phyloP scores from a whole-genome alignment of 2,797 vertebrate species.

The Nannoperca obscura region DNA sequence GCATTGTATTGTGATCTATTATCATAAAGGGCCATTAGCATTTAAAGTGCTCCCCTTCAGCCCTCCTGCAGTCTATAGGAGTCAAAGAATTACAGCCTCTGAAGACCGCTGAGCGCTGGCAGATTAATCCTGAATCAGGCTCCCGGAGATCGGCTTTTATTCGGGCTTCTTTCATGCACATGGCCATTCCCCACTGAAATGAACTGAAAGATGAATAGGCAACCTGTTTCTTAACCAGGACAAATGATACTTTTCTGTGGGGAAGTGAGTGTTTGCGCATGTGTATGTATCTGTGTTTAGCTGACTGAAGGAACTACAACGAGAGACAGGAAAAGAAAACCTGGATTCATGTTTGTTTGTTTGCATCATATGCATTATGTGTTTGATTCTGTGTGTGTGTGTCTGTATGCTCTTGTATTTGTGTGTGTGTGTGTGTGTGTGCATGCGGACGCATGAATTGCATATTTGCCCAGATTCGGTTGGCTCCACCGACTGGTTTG shows the following conservation, averaged over 20 bases:
- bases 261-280: constrained; percentile 14
- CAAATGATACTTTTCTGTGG: constrained; percentile 44
- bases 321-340: constrained; percentile 57
- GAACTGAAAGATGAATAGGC: constrained; percentile 67
- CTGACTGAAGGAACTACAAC: constrained; percentile 49
- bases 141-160: constrained; percentile 73
- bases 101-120: constrained; percentile 67
- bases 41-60: constrained; percentile 80
- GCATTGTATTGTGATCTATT: constrained; percentile 75
- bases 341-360: constrained; percentile 78
- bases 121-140: constrained; percentile 76
- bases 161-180: constrained; percentile 60
- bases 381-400: constrained; percentile 61
- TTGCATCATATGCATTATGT: constrained; percentile 75
- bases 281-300: constrained; percentile 28
- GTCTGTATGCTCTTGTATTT: constrained; percentile 1
- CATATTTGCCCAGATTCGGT: constrained; percentile 81
- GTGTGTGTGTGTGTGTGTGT: constrained; percentile 16
- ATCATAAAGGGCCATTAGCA: constrained; percentile 80
- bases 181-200: constrained; percentile 67
- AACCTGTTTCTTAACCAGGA: constrained; percentile 68
- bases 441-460: constrained; percentile 65
- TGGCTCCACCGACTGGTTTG: constrained; percentile 74
- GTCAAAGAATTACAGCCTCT: constrained; percentile 77
- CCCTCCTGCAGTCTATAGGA: constrained; percentile 74